Base-by-base conservation (phyloP, 2,113 vertebrate species). In the Brachypodius melanocephalos region DNA sequence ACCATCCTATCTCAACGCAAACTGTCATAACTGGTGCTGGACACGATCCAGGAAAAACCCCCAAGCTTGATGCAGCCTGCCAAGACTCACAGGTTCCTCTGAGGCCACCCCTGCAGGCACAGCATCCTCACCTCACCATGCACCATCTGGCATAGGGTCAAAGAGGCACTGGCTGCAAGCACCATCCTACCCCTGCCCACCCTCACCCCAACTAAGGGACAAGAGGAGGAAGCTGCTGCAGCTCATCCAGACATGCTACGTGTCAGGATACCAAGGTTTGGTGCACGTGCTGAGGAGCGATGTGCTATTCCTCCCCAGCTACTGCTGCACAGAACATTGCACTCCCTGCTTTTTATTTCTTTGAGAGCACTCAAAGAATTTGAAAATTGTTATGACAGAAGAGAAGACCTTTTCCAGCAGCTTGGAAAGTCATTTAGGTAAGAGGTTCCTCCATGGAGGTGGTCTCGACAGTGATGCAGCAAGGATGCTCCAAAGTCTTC, bases 171-270 rank as follows among this genome's bases (percentile, higher is more conserved):
- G 17, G 17, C 61, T 66, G 20, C 0, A 2, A 91, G 78, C 9
- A 3, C 43, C 2, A 14, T 9, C 17, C 38, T 49, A 25, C 20
- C 5, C n/a, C 45, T 90, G 82, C 25, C 49, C 32, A 52, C 14
- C n/a, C 49, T 72, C 3, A 2, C 49, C 32, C 55, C 63, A 73
- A 1, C 45, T 7, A 29, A 48, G 0, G 2, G 25, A 26, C 0
- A 1, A 43, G n/a, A 77, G 28, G 5, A 81, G 45, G 67, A 74
- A 68, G 40, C 42, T 58, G 25, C 67, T 59, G 67, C 59, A 74
- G 75, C 65, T 79, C 75, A 76, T n/a, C 38, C 51, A 62, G 58
- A 58, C 0, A 1, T 1, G 5, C 38, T 42, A 3, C 7, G 0
- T 1, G 9, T 20, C 61, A 32, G 21, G 61, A 45, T 5, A 28